phyloP scores from a whole-genome alignment of 2,113 vertebrate species.

The Istiophorus platypterus region DNA sequence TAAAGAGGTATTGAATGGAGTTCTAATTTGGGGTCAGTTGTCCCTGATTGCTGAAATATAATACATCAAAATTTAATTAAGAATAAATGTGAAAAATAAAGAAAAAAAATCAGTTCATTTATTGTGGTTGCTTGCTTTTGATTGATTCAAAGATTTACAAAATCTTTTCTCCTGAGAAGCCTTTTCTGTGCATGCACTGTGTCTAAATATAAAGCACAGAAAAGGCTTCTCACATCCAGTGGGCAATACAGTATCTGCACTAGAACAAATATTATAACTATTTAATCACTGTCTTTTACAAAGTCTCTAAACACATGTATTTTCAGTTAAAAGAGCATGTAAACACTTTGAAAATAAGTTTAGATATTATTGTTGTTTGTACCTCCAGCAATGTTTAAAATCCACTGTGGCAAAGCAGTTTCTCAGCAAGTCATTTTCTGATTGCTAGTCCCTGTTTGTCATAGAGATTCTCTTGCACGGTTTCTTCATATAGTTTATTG shows the following conservation, averaged over 20 bases:
- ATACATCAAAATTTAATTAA: constrained; percentile 30
- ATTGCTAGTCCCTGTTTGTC: neutral
- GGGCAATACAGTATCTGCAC: constrained; percentile 23
- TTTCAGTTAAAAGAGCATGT: constrained; percentile 32
- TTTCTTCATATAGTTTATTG: neutral
- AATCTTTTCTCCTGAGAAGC: constrained; percentile 43
- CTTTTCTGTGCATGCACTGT: neutral
- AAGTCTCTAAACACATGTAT: constrained; percentile 30
- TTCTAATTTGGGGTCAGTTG: constrained; percentile 8
- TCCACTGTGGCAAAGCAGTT: neutral
- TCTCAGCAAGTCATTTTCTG: neutral
- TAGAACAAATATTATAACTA: constrained; percentile 55
- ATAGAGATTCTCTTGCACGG: no score
- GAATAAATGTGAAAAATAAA: neutral
- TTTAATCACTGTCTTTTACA: constrained; percentile 40
- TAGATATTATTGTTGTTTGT: neutral
- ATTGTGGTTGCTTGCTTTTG: neutral
- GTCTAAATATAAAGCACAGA: constrained; percentile 44
- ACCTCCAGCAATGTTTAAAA: constrained; percentile 1
- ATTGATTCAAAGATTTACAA: constrained; percentile 34
- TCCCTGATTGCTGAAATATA: constrained; percentile 10
- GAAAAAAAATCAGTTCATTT: neutral
- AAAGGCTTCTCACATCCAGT: constrained; percentile 24
- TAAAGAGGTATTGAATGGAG: neutral
- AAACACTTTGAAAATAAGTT: constrained; percentile 9